Conservation (phyloP, 2,888 invertebrate genomes). For the Tyria jacobaeae region DNA sequence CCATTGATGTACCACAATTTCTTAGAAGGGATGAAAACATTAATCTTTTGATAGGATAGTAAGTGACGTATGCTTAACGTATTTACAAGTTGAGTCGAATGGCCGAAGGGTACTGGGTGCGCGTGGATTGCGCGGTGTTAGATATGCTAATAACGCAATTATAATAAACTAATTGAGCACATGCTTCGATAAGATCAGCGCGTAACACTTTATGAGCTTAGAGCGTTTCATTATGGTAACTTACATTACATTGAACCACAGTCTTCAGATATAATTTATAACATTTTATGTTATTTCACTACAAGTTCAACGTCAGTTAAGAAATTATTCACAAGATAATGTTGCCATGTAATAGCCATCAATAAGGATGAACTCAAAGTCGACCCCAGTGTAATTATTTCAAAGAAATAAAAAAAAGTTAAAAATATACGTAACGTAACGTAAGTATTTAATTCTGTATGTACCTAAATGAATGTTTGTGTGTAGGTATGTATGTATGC, state of each 20-base stretch:
- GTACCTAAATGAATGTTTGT: no score
- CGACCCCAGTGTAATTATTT: no score
- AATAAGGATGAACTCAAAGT: no score
- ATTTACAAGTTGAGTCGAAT: not conserved
- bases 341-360: no score
- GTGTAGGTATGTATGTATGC: no score
- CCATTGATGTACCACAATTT: not conserved
- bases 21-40: constrained; percentile 23
- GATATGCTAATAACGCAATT: constrained; percentile 14
- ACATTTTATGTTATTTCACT: no score
- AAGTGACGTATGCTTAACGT: not conserved
- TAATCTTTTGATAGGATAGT: not conserved
- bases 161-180: constrained; percentile 11
- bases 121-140: not conserved
- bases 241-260: not conserved
- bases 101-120: not conserved
- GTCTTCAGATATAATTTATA: no score
- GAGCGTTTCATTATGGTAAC: not conserved
- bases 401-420: no score
- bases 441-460: no score
- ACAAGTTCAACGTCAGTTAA: no score
- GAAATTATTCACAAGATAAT: no score
- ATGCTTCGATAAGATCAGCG: not conserved
- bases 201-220: not conserved
- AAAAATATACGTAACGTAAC: no score